Evolutionary conservation across 2,113 vertebrate species (phyloP).

Genomic region (Carlito syrichta): DNA sequence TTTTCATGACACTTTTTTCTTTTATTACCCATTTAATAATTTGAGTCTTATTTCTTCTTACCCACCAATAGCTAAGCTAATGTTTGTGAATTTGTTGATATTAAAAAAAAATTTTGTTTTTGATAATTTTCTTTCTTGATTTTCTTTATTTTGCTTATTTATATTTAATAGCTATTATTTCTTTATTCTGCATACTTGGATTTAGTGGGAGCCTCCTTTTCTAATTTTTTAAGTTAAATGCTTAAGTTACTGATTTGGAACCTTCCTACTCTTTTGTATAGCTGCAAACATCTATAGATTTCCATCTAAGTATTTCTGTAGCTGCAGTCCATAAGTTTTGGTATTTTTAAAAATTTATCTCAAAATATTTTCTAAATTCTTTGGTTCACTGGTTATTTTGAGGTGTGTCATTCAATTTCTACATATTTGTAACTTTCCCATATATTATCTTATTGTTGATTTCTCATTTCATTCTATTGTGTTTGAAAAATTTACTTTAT

Average conservation of each 20-base stretch:
- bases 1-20: not conserved
- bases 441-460: not conserved
- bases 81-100: not conserved
- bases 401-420: not conserved
- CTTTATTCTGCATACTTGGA: not conserved
- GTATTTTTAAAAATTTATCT: not conserved
- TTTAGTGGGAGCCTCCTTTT: not conserved
- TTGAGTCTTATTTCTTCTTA: not conserved
- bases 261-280: not conserved
- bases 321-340: not conserved
- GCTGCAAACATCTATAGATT: not conserved
- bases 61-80: not conserved
- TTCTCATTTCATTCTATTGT: accelerated
- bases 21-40: not conserved
- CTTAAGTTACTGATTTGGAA: not conserved
- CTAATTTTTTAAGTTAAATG: not conserved
- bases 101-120: not conserved
- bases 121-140: not conserved
- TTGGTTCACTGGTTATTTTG: not conserved
- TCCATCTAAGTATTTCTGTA: not conserved
- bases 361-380: not conserved
- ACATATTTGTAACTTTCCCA: not conserved
- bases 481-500: not conserved
- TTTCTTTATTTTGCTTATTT: not conserved
- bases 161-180: not conserved